These are phyloP conservation scores for Nemopilema nomurai DNA, from an alignment of 30 jellyfish, hydroid and myxozoan species.

Conservation along the genomic window DNA sequence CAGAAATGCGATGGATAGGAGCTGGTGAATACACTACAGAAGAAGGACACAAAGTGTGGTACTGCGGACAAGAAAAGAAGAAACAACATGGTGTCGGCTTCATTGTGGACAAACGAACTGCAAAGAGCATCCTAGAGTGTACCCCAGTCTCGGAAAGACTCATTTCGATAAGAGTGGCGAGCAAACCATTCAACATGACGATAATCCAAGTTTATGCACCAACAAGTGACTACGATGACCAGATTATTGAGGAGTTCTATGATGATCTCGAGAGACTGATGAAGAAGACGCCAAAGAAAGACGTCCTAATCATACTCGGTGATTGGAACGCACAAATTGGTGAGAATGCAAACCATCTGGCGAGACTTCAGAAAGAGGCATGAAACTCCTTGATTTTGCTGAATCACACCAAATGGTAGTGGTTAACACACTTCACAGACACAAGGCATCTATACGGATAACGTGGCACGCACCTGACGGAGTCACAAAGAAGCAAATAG, in stretches of 20 bases:
- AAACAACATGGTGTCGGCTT: conserved; percentile 55
- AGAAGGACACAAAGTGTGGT: conserved; percentile 49
- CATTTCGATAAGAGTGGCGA: conserved; percentile 31
- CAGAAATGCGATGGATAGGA: conserved; percentile 61
- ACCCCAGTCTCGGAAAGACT: conserved; percentile 59
- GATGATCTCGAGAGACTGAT: conserved; percentile 42
- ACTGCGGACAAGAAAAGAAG: conserved; percentile 36
- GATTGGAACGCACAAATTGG: conserved; percentile 29
- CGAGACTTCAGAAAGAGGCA: conserved; percentile 15
- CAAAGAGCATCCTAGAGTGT: conserved; percentile 39
- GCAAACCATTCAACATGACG: conserved; percentile 43
- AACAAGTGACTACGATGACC: conserved; percentile 40
- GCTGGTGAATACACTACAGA: conserved; percentile 37
- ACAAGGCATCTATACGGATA: conserved; percentile 22
- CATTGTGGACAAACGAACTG: conserved; percentile 35
- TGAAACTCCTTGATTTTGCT: conserved; percentile 22
- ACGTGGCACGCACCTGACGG: conserved; percentile 52
- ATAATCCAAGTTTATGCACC: conserved; percentile 61
- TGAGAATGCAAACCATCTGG: conserved; percentile 1
- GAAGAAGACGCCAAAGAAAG: conserved; percentile 38
- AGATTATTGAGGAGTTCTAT: conserved; percentile 39
- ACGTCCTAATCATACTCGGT: conserved; percentile 18
- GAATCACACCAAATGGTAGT: conserved; percentile 7
- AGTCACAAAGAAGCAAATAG: conserved; percentile 30
- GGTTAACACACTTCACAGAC: conserved; percentile 23